Percentiles rank a stretch among this genome's conserved stretches.
Evolutionary conservation across 2,888 invertebrate species (phyloP).

Genomic region (Torymus texanus): DNA sequence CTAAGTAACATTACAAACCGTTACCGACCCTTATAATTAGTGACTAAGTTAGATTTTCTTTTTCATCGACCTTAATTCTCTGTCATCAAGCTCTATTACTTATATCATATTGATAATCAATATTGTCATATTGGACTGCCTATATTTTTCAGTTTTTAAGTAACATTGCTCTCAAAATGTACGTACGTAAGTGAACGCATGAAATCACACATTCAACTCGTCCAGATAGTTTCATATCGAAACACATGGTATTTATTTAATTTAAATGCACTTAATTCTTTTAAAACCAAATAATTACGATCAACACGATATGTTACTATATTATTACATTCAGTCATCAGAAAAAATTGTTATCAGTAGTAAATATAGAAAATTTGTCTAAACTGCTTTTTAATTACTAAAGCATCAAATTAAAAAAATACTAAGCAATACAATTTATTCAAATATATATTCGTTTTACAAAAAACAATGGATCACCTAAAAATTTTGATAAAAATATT

Average conservation of each 20-base stretch:
- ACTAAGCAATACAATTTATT: no score
- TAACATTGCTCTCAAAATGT: conserved; percentile 39
- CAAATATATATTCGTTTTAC: no score
- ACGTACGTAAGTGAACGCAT: conserved; percentile 8
- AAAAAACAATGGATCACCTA: no score
- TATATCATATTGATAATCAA: conserved; percentile 51
- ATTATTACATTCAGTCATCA: conserved; percentile 6
- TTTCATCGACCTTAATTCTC: conserved; percentile 61
- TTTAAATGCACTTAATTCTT: conserved; percentile 45
- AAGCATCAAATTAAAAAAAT: conserved; percentile 1
- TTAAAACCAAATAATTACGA: conserved; percentile 28
- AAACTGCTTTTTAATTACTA: neutral
- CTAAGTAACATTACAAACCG: conserved; percentile 52
- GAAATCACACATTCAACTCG: neutral
- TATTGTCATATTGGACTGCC: conserved; percentile 69
- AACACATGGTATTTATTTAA: neutral
- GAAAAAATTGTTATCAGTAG: conserved; percentile 17
- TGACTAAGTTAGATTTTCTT: conserved; percentile 69
- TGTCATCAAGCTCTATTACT: conserved; percentile 45
- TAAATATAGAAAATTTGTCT: conserved; percentile 20
- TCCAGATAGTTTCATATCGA: neutral
- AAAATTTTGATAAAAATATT: no score
- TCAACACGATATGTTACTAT: conserved; percentile 53
- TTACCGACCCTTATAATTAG: conserved; percentile 68
- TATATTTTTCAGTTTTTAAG: conserved; percentile 29